Evolutionary conservation across 2,888 invertebrate genomes (phyloP), one percentile per base, ranked within the genome.

Genomic region (Epinotia demarniana): DNA sequence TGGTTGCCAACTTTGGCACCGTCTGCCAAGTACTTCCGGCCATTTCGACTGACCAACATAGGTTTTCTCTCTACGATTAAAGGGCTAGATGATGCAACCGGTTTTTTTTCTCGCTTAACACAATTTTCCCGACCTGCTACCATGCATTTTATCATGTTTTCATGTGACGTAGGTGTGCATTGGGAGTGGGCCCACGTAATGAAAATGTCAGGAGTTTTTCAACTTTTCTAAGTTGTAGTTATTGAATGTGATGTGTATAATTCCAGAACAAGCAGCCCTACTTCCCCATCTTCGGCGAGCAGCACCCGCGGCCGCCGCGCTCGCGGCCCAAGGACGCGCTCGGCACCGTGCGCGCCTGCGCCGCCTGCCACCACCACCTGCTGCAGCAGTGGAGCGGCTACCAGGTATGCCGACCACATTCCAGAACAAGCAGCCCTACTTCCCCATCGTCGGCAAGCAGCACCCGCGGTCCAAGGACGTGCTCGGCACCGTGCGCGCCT

Each of bases 401-500:
- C 88, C 95, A 96, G 94, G 96, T 96, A 78, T 86, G 83, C 75
- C 23, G 23, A 27, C 23, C 23, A 27, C 33, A 0, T 33, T 33
- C 33, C 92, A 93, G 93, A 92, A 84, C 86, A 95, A 93, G 81
- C 94, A 95, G 81, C 95, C 97, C 73, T 97, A 96, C 92, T 97
- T 97, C 93, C 96, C 97, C 0, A 96, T 96, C 81, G 96, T 95
- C 94, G 94, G 96, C 90, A 95, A 96, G 89, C 96, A 97, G 85
- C 98, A 98, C 93, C 97, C 98, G 19, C 95, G 97, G 67, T 98
- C 98, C 69, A 98, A 98, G 95, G 98, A 98, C 94, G 97, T 91
- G 90, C 96, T 89, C 94, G 97, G 95, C 88, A 96, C 95, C 90
- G 96, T 96, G 75, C 96, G 97, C 89, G 97, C 97, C 13, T 98